A percentile compares a stretch with the other conserved stretches of the same genome.
These are phyloP conservation scores for Bombus pyrosoma DNA, from an alignment of 1,140 invertebrate genomes.

Conservation along the genomic window DNA sequence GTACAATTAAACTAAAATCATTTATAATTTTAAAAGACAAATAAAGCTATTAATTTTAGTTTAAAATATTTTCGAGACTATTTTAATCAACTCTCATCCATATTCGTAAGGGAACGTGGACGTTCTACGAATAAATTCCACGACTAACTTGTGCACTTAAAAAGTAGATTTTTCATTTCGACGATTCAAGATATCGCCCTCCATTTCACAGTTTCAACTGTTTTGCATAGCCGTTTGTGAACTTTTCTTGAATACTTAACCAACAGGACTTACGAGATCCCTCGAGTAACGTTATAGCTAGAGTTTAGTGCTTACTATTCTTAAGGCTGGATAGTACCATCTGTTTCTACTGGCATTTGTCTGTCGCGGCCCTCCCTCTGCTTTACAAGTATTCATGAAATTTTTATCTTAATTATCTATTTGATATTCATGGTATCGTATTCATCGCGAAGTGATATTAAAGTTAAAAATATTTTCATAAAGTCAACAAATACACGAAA, in stretches of 20 bases:
- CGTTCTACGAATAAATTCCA: background rate
- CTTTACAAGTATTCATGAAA: background rate
- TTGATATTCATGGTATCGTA: background rate
- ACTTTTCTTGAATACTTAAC: constrained; percentile 50
- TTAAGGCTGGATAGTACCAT: background rate
- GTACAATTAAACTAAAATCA: background rate
- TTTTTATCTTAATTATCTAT: background rate
- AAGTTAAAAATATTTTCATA: background rate
- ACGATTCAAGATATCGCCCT: constrained; percentile 35
- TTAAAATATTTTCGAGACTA: background rate
- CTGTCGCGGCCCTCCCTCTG: too few species aligned
- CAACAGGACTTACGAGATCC: constrained; percentile 44
- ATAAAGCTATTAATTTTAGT: background rate
- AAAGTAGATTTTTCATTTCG: constrained; percentile 39
- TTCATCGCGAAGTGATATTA: background rate
- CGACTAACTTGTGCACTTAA: background rate
- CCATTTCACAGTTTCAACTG: constrained; percentile 25
- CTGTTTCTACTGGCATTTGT: constrained; percentile 10
- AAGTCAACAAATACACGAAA: background rate
- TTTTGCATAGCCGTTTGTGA: constrained; percentile 30
- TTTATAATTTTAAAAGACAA: background rate
- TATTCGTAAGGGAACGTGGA: background rate
- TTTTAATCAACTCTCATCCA: background rate
- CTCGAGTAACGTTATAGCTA: constrained; percentile 27
- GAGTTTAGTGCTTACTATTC: constrained; percentile 15